Evolutionary conservation across 1,140 invertebrate genomes (phyloP).

Genomic region (Zaprionus ornatus): DNA sequence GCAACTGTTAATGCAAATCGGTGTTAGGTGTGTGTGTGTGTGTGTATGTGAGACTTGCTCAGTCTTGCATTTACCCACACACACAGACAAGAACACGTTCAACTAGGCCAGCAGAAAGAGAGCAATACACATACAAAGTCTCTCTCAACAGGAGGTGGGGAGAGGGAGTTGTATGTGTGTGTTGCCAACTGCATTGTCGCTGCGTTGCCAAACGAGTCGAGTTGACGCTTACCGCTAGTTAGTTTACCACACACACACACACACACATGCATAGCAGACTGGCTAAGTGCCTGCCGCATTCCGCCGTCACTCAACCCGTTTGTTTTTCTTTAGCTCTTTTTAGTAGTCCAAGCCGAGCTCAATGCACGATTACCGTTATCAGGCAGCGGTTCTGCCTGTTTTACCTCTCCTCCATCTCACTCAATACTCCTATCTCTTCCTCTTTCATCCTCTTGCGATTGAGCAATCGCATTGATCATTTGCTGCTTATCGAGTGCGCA

Average conservation of each 20-base stretch:
- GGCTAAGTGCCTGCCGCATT: slow-evolving; percentile 58
- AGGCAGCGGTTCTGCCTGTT: slow-evolving; percentile 45
- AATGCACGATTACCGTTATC: slow-evolving; percentile 69
- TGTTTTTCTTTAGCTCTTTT: slow-evolving; percentile 28
- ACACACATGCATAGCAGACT: neutral
- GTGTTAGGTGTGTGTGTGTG: slow-evolving; percentile 10
- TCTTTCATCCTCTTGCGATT: slow-evolving; percentile 48
- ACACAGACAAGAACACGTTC: slow-evolving; percentile 48
- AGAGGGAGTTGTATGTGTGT: neutral
- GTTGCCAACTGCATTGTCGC: slow-evolving; percentile 34
- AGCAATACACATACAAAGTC: slow-evolving; percentile 14
- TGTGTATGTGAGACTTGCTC: slow-evolving; percentile 5
- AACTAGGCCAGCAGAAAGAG: slow-evolving; percentile 50
- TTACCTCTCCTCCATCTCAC: neutral
- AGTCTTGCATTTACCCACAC: neutral
- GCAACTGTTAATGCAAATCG: slow-evolving; percentile 81
- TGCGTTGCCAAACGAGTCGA: slow-evolving; percentile 71
- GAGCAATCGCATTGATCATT: slow-evolving; percentile 52
- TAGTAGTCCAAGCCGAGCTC: slow-evolving; percentile 41
- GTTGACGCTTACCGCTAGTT: slow-evolving; percentile 68
- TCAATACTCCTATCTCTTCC: neutral
- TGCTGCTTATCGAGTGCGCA: slow-evolving; percentile 48
- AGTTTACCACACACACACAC: slow-evolving; percentile 9
- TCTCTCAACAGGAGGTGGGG: neutral
- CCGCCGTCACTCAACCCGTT: slow-evolving; percentile 67